Base-by-base conservation (phyloP, 2,888 invertebrate species). In the Cybosia mesomella region DNA sequence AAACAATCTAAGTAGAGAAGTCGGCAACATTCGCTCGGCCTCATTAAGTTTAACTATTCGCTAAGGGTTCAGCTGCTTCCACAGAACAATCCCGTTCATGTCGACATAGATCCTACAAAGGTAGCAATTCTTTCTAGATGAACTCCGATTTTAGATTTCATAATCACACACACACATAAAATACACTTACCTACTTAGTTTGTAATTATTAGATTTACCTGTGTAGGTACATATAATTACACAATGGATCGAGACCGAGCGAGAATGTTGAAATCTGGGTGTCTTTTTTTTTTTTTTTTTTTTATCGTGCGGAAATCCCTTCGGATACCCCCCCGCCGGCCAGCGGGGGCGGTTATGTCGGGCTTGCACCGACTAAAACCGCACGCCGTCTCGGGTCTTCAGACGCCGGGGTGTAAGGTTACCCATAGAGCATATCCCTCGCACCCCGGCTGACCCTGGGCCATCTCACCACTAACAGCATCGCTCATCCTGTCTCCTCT, bases 31-130 rank as follows among this genome's bases (percentile, higher is more conserved):
- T 84, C 75, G 82, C 79, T 78, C 74, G 79, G 83, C 82, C 86
- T 90, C 89, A 88, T 90, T 89, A 87, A 87, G 84, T 87, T 88
- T 88, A 89, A 90, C 90, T 89, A 89, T 89, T 86, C 85, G 83
- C 81, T 82, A 83, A 87, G 86, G 87, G 85, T 83, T 82, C 79
- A 73, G 75, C 77, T 72, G 80, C 81, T 76, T 79, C 74, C 67
- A 73, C 67, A 53, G 80, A 84, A 86, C 84, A 87, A 86, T 83
- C 71, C 74, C 72, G 76, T 76, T 81, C 82, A 81, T 81, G 79
- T 75, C 75, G 70, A 77, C 79, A 69, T 69, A 80, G 73, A 80
- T 74, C 73, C 63, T 68, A 64, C 67, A 57, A 36, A 32, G 67
- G 54, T 61, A 71, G 76, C 68, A 58, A 66, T 65, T 53, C 67